These are phyloP conservation scores for Arenaria interpres DNA, from an alignment of 2,113 vertebrate genomes.

Conservation along the genomic window DNA sequence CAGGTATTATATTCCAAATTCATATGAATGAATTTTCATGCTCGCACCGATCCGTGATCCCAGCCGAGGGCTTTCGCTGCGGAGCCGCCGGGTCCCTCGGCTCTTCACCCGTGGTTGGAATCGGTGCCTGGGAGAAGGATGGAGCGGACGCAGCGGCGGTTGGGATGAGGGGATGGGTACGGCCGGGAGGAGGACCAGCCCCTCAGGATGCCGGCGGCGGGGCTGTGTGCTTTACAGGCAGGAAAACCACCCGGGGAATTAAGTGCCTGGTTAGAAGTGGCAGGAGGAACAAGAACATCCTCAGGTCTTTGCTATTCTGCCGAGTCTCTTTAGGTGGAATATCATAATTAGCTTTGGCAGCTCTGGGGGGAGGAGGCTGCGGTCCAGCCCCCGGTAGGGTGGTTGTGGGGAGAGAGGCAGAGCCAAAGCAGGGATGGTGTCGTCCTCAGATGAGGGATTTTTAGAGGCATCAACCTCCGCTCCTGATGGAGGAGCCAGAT, in stretches of 20 bases:
- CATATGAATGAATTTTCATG: constrained; percentile 77
- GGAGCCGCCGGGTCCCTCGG: accelerated
- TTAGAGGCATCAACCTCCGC: neutral
- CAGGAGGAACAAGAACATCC: neutral
- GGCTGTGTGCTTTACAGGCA: neutral
- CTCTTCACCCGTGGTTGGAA: neutral
- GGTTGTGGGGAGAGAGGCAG: neutral
- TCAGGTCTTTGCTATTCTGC: neutral
- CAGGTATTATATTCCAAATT: constrained; percentile 82
- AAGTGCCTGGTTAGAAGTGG: accelerated
- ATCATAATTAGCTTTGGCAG: accelerated
- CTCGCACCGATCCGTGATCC: constrained; percentile 46
- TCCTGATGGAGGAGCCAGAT: neutral
- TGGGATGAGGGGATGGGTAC: neutral
- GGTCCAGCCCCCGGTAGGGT: accelerated
- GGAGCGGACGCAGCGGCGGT: neutral
- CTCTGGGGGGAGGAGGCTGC: neutral
- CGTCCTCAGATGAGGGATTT: neutral
- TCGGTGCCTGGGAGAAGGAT: neutral
- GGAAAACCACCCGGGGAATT: neutral
- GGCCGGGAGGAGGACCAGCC: neutral
- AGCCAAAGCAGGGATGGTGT: accelerated
- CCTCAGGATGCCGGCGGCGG: accelerated
- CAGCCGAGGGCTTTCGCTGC: neutral
- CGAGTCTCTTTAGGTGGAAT: neutral